phyloP scores from a whole-genome alignment of 2,888 invertebrate species.

The Cataglyphis rosenhaueri region DNA sequence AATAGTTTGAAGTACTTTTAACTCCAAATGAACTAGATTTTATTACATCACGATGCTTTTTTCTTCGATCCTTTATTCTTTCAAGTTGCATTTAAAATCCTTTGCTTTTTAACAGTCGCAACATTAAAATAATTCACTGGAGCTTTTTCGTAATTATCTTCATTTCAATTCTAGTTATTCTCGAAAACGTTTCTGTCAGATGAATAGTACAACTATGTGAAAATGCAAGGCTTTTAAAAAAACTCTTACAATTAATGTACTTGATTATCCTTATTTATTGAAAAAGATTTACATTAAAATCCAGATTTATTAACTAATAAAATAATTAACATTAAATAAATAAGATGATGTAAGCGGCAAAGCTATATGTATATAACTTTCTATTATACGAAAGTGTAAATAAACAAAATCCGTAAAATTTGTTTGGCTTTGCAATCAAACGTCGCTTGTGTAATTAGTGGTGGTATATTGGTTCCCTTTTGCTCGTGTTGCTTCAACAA shows the following conservation, averaged over 20 bases:
- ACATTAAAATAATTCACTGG: constrained; percentile 10
- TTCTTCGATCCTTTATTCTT: neutral
- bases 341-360: neutral
- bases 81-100: constrained; percentile 6
- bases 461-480: neutral
- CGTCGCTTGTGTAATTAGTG: constrained; percentile 21
- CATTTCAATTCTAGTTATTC: constrained; percentile 9
- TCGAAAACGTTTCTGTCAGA: neutral
- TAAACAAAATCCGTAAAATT: constrained; percentile 9
- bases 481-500: neutral
- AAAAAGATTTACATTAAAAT: neutral
- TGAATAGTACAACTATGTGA: neutral
- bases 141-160: constrained; percentile 4
- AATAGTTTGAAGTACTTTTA: neutral
- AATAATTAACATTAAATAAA: neutral
- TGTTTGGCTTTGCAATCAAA: neutral
- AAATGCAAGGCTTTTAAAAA: constrained; percentile 1
- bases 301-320: neutral
- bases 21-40: neutral
- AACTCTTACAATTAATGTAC: neutral
- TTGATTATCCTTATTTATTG: constrained; percentile 4
- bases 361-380: neutral
- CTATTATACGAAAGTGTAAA: neutral
- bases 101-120: neutral
- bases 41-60: neutral